Evolutionary conservation across 2,113 vertebrate species (phyloP).

Genomic region (Poecile atricapillus): DNA sequence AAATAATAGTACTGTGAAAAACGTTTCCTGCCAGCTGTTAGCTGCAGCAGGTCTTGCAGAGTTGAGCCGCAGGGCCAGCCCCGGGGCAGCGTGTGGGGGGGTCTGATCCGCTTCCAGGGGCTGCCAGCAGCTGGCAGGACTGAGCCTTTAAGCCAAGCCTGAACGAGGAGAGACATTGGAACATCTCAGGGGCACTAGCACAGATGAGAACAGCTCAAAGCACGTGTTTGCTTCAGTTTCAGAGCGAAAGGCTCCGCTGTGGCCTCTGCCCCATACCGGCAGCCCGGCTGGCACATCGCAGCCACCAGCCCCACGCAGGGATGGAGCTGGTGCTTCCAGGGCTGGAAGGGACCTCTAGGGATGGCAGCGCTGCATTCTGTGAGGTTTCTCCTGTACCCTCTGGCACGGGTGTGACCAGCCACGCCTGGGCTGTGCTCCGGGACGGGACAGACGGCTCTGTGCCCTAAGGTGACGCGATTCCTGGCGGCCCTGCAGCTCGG

Average conservation of each 20-base stretch:
- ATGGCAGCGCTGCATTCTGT: background rate
- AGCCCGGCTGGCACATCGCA: background rate
- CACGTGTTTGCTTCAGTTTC: accelerated
- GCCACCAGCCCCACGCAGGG: background rate
- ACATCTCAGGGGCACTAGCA: background rate
- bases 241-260: accelerated
- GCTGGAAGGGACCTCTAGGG: background rate
- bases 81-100: accelerated
- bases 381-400: background rate
- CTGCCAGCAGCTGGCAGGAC: background rate
- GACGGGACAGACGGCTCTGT: too few species aligned
- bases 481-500: accelerated
- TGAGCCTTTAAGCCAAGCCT: background rate
- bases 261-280: background rate
- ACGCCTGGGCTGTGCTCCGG: background rate
- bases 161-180: background rate
- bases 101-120: background rate
- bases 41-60: background rate
- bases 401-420: background rate
- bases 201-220: background rate
- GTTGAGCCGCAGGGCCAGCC: background rate
- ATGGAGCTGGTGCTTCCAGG: background rate
- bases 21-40: background rate
- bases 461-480: accelerated
- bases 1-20: background rate